These are phyloP conservation scores for Leptura quadrifasciata DNA, from an alignment of 2,888 invertebrate species.

Conservation along the genomic window DNA sequence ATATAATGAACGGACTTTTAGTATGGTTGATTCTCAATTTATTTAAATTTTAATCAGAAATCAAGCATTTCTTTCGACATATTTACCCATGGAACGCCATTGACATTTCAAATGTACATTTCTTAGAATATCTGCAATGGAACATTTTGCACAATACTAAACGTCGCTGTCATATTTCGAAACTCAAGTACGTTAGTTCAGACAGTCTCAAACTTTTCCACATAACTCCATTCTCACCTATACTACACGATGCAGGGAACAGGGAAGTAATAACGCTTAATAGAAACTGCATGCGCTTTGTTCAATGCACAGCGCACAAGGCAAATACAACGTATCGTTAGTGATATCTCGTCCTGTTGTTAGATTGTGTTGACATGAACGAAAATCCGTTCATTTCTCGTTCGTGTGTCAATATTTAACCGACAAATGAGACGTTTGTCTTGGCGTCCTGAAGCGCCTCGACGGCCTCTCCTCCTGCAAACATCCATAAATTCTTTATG, in stretches of 20 bases:
- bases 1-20: too few species aligned
- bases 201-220: neutral
- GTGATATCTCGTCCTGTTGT: neutral
- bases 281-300: neutral
- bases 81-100: too few species aligned
- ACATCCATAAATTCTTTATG: slow-evolving; percentile 52
- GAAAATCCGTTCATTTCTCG: slow-evolving; percentile 41
- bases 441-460: slow-evolving; percentile 41
- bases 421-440: slow-evolving; percentile 57
- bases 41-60: too few species aligned
- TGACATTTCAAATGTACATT: too few species aligned
- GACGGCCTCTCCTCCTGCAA: slow-evolving; percentile 36
- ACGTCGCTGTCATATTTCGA: too few species aligned
- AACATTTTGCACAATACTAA: too few species aligned
- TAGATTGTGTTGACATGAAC: slow-evolving; percentile 26
- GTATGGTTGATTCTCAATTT: too few species aligned
- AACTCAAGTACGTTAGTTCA: slow-evolving; percentile 7
- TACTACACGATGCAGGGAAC: neutral
- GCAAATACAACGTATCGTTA: slow-evolving; percentile 2
- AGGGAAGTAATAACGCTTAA: neutral
- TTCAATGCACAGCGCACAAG: neutral
- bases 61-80: too few species aligned
- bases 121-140: too few species aligned
- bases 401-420: slow-evolving; percentile 55
- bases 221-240: neutral